Evolutionary conservation across 2,888 invertebrate genomes (phyloP).

Genomic region (Volucella bombylans): DNA sequence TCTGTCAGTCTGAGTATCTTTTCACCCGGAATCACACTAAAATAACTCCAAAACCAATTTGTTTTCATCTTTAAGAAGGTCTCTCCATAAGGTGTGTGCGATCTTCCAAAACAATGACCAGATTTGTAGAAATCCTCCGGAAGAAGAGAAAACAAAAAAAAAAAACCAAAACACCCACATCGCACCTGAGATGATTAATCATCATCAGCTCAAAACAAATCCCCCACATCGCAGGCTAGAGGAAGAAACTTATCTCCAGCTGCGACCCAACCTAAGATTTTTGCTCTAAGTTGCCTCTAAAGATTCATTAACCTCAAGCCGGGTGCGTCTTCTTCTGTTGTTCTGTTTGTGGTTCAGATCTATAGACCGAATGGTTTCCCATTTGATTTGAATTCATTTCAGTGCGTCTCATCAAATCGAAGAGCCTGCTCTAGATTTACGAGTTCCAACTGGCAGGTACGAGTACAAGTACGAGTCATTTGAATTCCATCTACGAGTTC

Average conservation of each 20-base stretch:
- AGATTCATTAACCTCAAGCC: slow-evolving; percentile 65
- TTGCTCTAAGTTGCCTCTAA: slow-evolving; percentile 31
- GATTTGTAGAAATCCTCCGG: background rate
- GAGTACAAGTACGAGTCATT: slow-evolving; percentile 57
- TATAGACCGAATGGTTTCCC: background rate
- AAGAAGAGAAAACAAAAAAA: background rate
- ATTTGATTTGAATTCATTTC: background rate
- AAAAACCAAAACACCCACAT: slow-evolving; percentile 62
- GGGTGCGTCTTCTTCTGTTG: slow-evolving; percentile 10
- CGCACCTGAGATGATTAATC: slow-evolving; percentile 71
- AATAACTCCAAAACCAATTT: slow-evolving; percentile 51
- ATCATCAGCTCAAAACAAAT: slow-evolving; percentile 65
- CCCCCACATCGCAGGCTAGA: slow-evolving; percentile 5
- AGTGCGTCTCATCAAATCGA: slow-evolving; percentile 57
- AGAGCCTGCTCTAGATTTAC: slow-evolving; percentile 69
- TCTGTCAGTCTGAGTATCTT: background rate
- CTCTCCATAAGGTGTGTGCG: slow-evolving; percentile 42
- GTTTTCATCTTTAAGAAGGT: slow-evolving; percentile 50
- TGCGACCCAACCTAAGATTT: slow-evolving; percentile 37
- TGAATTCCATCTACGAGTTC: slow-evolving; percentile 62
- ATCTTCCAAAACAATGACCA: background rate
- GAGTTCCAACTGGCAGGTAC: background rate
- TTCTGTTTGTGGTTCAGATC: slow-evolving; percentile 6
- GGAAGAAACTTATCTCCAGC: slow-evolving; percentile 44
- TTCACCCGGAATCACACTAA: background rate